Evolutionary conservation across 2,113 vertebrate species (phyloP).

Genomic region (Desmodus rotundus): DNA sequence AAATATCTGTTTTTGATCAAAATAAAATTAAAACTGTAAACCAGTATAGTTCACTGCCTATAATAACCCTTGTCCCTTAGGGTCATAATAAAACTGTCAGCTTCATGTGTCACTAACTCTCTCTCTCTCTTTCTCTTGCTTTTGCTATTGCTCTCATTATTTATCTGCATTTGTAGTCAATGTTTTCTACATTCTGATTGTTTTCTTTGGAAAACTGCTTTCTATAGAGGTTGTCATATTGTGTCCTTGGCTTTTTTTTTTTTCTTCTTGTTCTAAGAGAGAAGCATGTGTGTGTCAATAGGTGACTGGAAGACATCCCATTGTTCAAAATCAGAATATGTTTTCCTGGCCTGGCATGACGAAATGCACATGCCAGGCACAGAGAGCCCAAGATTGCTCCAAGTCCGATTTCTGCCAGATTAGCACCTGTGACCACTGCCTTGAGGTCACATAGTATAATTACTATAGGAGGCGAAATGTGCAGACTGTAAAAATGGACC

Average conservation of each 20-base stretch:
- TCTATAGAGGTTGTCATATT: not conserved
- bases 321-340: not conserved
- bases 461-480: not conserved
- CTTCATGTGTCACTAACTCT: not conserved
- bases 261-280: not conserved
- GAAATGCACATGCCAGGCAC: not conserved
- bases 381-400: not conserved
- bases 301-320: not conserved
- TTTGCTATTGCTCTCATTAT: not conserved
- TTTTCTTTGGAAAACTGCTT: conserved; percentile 27
- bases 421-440: not conserved
- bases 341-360: not conserved
- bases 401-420: not conserved
- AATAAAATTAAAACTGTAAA: conserved; percentile 59
- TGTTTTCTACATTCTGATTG: conserved; percentile 1
- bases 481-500: not conserved
- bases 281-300: not conserved
- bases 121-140: not conserved
- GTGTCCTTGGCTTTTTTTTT: not conserved
- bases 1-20: conserved; percentile 67
- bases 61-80: conserved; percentile 1
- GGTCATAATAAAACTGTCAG: conserved; percentile 34
- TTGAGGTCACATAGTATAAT: not conserved
- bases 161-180: not conserved
- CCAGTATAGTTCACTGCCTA: conserved; percentile 27